Percentiles rank a stretch among this genome's conserved stretches.
These are phyloP conservation scores for Ganaspis brasiliensis DNA, from an alignment of 2,888 invertebrate genomes.

Conservation along the genomic window DNA sequence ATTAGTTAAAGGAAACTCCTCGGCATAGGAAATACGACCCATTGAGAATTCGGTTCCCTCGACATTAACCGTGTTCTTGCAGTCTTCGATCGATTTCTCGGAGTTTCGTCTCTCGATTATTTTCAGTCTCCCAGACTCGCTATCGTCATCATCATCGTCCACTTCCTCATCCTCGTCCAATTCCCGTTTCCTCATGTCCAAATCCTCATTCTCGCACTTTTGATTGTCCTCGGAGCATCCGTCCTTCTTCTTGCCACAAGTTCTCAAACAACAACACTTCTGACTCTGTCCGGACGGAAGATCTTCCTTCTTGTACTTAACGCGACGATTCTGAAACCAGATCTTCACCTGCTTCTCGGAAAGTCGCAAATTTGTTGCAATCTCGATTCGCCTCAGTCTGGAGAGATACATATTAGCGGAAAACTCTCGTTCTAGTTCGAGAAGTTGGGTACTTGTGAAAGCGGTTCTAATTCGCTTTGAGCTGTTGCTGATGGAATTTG, in stretches of 20 bases:
- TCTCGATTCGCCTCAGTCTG: conserved; percentile 93
- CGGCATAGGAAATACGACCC: conserved; percentile 37
- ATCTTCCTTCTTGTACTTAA: conserved; percentile 96
- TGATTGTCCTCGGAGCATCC: conserved; percentile 63
- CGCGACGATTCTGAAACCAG: conserved; percentile 97
- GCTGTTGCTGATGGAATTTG: conserved; percentile 81
- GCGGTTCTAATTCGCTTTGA: conserved; percentile 96
- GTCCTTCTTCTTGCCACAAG: conserved; percentile 79
- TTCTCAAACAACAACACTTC: conserved; percentile 82
- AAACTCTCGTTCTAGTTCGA: conserved; percentile 91
- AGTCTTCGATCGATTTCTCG: conserved; percentile 6
- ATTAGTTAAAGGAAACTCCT: conserved; percentile 19
- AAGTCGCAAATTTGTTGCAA: conserved; percentile 92
- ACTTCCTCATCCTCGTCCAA: conserved; percentile 39
- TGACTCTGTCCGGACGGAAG: conserved; percentile 81
- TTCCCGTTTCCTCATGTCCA: conserved; percentile 52
- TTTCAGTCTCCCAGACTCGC: conserved; percentile 45
- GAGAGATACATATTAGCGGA: conserved; percentile 95
- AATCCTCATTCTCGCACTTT: conserved; percentile 62
- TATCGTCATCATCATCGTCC: conserved; percentile 1
- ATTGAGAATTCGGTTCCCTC: conserved; percentile 18
- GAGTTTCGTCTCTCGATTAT: conserved; percentile 34
- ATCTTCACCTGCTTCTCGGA: conserved; percentile 98
- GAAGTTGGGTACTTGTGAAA: conserved; percentile 93
- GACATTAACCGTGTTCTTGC: conserved; percentile 22